Percentiles rank a stretch among this genome's conserved stretches.
Evolutionary conservation across 2,113 vertebrate genomes (phyloP).

Genomic region (Crotalus viridis): DNA sequence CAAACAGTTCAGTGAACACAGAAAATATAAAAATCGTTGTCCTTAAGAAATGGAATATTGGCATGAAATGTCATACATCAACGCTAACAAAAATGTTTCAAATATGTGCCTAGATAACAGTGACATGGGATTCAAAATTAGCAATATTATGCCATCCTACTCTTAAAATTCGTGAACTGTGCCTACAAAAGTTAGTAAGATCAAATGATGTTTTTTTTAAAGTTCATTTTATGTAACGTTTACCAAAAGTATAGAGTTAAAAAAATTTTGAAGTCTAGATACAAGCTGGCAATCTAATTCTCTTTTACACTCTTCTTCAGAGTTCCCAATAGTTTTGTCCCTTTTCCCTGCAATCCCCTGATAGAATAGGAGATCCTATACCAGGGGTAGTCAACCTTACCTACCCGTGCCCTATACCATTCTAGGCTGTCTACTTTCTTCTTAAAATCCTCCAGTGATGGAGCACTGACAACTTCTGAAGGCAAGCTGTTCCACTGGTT

Average conservation of each 20-base stretch:
- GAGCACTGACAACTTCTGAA: no score
- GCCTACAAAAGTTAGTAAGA: background rate
- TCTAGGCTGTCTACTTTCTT: no score
- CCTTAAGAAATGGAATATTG: background rate
- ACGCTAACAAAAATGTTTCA: background rate
- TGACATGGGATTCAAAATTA: background rate
- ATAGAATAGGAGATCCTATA: no score
- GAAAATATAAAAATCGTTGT: background rate
- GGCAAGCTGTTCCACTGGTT: no score
- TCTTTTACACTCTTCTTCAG: no score
- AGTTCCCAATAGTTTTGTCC: no score
- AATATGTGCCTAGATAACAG: background rate
- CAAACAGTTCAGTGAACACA: background rate
- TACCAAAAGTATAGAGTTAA: background rate
- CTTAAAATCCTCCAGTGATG: no score
- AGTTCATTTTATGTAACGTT: background rate
- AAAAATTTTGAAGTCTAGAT: background rate
- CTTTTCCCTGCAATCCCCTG: no score
- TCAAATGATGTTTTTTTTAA: background rate
- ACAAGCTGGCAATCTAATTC: background rate
- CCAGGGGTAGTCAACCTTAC: no score
- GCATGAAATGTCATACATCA: background rate
- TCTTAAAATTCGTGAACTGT: constrained; percentile 16
- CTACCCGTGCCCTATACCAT: no score
- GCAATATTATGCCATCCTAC: constrained; percentile 40